Conservation (phyloP, 2,113 vertebrate species). For the Amblyopsis rosae region DNA sequence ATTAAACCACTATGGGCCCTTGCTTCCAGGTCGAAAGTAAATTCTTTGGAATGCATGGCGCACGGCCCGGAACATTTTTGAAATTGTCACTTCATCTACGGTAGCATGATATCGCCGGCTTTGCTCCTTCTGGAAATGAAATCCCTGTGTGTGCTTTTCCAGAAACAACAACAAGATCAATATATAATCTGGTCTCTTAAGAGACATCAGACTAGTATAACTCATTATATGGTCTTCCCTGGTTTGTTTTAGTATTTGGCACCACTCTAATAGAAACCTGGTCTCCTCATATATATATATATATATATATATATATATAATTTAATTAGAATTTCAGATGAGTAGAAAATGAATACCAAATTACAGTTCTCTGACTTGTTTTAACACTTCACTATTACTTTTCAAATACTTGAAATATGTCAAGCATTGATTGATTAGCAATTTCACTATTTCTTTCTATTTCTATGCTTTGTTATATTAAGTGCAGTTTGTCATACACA, state of each 20-base stretch:
- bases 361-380: conserved; percentile 28
- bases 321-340: conserved; percentile 37
- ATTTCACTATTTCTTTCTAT: conserved; percentile 44
- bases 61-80: no score
- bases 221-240: conserved; percentile 3
- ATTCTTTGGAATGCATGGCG: no score
- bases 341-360: conserved; percentile 18
- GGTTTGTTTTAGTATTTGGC: background rate
- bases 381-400: conserved; percentile 7
- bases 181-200: background rate
- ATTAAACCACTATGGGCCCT: background rate
- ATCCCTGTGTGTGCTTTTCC: background rate
- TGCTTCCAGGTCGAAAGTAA: no score
- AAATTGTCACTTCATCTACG: no score
- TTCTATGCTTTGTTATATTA: conserved; percentile 64
- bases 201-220: background rate
- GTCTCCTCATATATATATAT: no score
- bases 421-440: conserved; percentile 36
- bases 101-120: no score
- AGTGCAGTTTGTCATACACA: conserved; percentile 64
- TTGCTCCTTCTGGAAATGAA: no score
- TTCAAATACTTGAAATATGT: conserved; percentile 57
- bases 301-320: conserved; percentile 3
- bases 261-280: background rate
- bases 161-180: background rate